Conservation (phyloP, 1,140 invertebrate genomes). For the Cephus cinctus region DNA sequence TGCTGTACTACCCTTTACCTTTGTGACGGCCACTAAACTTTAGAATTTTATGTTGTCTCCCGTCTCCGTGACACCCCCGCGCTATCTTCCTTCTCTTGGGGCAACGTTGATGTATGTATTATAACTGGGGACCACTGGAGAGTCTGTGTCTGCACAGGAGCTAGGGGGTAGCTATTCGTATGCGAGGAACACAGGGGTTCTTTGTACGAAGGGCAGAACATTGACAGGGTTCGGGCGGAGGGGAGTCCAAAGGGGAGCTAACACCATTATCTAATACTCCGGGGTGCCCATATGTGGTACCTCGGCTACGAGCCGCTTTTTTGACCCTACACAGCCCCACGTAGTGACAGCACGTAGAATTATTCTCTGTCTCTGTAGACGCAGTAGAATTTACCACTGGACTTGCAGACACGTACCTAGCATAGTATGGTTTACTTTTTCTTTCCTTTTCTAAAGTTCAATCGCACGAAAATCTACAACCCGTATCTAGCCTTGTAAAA, state of each 20-base stretch:
- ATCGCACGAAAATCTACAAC: too few relatives aligned
- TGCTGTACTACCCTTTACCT: slow-evolving; percentile 12
- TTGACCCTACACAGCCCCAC: too few relatives aligned
- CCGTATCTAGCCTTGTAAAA: too few relatives aligned
- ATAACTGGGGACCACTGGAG: not conserved
- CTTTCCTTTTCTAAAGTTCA: too few relatives aligned
- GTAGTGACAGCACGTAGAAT: too few relatives aligned
- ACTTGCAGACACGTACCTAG: too few relatives aligned
- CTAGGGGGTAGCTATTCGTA: slow-evolving; percentile 30
- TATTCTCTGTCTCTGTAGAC: too few relatives aligned
- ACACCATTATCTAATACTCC: slow-evolving; percentile 55
- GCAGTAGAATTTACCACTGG: too few relatives aligned
- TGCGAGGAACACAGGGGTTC: slow-evolving; percentile 13
- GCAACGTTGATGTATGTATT: slow-evolving; percentile 1
- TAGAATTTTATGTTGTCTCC: slow-evolving; percentile 29
- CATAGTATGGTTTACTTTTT: too few relatives aligned
- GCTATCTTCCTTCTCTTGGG: slow-evolving; percentile 38
- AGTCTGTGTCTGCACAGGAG: not conserved
- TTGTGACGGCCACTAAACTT: slow-evolving; percentile 27
- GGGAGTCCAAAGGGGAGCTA: slow-evolving; percentile 37
- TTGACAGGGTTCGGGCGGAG: slow-evolving; percentile 17
- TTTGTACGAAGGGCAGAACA: not conserved
- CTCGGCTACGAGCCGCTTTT: slow-evolving; percentile 45
- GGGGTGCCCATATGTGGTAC: slow-evolving; percentile 51
- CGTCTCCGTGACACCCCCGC: slow-evolving; percentile 10